Evolutionary conservation across 53 echinoderm and acorn worm species (phyloP).

Genomic region (Astropecten irregularis): DNA sequence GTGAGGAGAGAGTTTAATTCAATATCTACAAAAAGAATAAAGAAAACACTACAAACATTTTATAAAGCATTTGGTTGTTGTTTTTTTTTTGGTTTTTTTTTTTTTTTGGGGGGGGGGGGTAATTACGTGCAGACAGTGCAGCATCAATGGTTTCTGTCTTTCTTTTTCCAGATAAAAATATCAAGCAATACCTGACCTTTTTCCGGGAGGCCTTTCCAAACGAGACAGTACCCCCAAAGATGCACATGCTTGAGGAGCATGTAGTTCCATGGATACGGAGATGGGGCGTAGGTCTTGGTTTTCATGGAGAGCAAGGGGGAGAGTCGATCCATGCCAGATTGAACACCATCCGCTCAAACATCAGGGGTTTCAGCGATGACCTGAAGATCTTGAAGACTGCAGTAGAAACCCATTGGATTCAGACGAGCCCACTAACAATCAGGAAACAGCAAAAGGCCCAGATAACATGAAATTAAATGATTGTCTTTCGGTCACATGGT

Average conservation of each 20-base stretch:
- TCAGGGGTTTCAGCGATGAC: neutral
- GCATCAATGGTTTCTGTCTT: neutral
- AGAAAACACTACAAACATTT: neutral
- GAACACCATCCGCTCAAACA: slow-evolving; percentile 33
- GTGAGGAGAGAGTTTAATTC: neutral
- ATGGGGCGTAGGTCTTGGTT: slow-evolving; percentile 49
- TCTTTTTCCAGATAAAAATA: slow-evolving; percentile 15
- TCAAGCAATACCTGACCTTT: neutral
- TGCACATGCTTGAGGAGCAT: slow-evolving; percentile 58
- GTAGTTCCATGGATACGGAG: slow-evolving; percentile 16
- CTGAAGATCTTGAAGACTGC: neutral
- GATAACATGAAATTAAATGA: too few relatives aligned
- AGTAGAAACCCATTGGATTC: slow-evolving; percentile 9
- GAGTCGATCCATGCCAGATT: slow-evolving; percentile 53
- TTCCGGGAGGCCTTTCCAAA: slow-evolving; percentile 7
- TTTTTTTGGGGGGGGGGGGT: too few relatives aligned
- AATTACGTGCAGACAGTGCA: neutral
- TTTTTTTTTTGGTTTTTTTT: too few relatives aligned
- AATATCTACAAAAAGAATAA: neutral
- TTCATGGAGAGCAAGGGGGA: slow-evolving; percentile 53
- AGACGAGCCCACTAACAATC: slow-evolving; percentile 19
- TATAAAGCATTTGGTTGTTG: neutral
- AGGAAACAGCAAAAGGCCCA: neutral
- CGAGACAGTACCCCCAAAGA: slow-evolving; percentile 44
- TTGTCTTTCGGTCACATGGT: too few relatives aligned